Evolutionary conservation across 1,140 invertebrate species (phyloP).

Genomic region (Lerema accius): DNA sequence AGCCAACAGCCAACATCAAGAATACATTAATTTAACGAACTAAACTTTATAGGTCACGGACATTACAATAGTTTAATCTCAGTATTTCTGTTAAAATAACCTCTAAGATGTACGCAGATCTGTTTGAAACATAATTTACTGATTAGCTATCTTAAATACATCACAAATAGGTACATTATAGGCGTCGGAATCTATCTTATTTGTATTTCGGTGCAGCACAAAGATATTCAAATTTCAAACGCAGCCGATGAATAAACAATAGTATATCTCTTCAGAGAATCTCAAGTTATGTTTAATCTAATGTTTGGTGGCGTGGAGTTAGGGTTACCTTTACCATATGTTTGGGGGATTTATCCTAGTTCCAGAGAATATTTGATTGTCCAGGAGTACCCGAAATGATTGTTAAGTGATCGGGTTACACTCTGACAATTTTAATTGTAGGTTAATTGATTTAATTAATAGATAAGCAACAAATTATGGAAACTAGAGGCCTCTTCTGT

Average conservation of each 20-base stretch:
- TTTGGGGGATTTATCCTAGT: too few species aligned
- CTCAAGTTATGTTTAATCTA: not conserved
- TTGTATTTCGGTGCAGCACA: conserved; percentile 21
- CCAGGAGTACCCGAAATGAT: too few species aligned
- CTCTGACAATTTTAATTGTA: too few species aligned
- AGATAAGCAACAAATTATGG: too few species aligned
- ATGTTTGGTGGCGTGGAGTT: conserved; percentile 2
- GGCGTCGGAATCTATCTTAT: conserved; percentile 5
- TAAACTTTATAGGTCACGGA: conserved; percentile 8
- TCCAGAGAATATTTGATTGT: too few species aligned
- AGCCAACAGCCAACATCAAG: conserved; percentile 9
- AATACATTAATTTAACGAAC: conserved; percentile 8
- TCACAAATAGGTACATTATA: conserved; percentile 7
- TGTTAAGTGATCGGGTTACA: too few species aligned
- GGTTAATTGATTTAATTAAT: too few species aligned
- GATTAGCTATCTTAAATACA: conserved; percentile 20
- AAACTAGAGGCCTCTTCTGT: too few species aligned
- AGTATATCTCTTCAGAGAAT: conserved; percentile 38
- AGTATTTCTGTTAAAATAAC: not conserved
- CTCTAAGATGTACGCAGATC: not conserved
- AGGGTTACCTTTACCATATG: too few species aligned
- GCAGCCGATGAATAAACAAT: conserved; percentile 30
- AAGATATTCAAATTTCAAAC: conserved; percentile 26
- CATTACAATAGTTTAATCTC: conserved; percentile 2
- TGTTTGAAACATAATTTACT: not conserved